These are phyloP conservation scores for Podotricha telesiphe DNA, from an alignment of 2,888 invertebrate species.

Conservation along the genomic window DNA sequence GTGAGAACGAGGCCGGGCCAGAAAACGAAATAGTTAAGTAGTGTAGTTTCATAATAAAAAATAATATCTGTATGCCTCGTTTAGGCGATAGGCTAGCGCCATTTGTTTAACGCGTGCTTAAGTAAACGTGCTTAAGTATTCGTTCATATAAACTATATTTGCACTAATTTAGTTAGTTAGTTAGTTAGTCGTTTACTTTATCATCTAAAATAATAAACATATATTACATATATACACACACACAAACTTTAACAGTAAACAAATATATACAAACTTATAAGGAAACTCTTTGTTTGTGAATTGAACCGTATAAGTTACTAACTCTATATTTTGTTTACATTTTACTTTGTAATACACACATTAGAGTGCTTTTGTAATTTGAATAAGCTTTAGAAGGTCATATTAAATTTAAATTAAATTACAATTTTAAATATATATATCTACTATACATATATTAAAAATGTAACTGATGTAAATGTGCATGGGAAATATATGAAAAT, in stretches of 20 bases:
- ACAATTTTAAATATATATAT: no score
- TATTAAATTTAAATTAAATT: not conserved
- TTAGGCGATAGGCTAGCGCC: no score
- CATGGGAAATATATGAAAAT: no score
- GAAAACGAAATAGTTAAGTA: no score
- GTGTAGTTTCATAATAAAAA: no score
- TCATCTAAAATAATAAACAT: not conserved
- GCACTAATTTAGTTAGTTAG: not conserved
- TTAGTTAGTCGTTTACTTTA: slow-evolving; percentile 3
- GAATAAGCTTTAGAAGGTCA: not conserved
- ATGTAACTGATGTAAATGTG: no score
- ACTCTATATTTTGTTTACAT: slow-evolving; percentile 11
- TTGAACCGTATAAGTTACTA: slow-evolving; percentile 1
- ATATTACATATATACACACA: not conserved
- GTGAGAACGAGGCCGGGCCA: no score
- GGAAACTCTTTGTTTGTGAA: slow-evolving; percentile 15
- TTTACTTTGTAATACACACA: slow-evolving; percentile 5
- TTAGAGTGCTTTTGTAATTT: not conserved
- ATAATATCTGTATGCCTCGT: no score
- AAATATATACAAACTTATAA: slow-evolving; percentile 3
- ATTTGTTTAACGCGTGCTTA: no score
- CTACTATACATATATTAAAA: no score
- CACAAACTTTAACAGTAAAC: slow-evolving; percentile 4
- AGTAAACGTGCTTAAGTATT: no score
- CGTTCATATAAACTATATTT: not conserved